Evolutionary conservation across 2,888 invertebrate genomes (phyloP), one percentile per base, ranked within the genome.

Genomic region (Anoncus sp.): DNA sequence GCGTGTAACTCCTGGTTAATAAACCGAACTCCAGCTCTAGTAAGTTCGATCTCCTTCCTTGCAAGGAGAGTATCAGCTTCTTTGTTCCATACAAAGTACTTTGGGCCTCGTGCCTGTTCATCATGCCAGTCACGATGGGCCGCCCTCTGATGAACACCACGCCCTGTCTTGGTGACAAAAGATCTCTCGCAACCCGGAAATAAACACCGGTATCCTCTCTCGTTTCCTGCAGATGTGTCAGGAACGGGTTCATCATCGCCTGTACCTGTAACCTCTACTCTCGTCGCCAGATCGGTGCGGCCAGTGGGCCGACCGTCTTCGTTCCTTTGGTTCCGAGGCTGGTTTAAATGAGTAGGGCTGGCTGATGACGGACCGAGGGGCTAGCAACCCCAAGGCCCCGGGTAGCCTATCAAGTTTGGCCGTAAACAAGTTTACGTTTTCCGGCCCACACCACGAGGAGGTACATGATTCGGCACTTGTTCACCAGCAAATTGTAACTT

Each of bases 81-180:
- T 1, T 45, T n/a, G 5, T 14, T 45, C 45, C 45, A 45, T 6
- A 45, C 2, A 5, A 16, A 3, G 45, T 45, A 45, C 1, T 1
- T 2, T 1, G 14, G 45, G 1, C 2, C n/a, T 2, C 16, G 45
- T 45, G 45, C 45, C 5, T 3, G 38, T 10, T 20, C 27, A 6
- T 75, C 75, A 14, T 69, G 27, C 69, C 60, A 75, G 45, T 75
- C 18, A 18, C 69, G 62, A 18, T 72, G 76, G 1, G 45, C 20
- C 14, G 45, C 9, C 2, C 59, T 35, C 12, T 63, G 51, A 24
- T 77, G 76, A 0, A 72, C 53, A 12, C 66, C 66, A 12, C 51
- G 18, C 6, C 67, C 74, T 14, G 14, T 57, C 0, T 9, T 18
- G 35, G 66, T 60, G 3, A 27, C 7, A 38, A 74, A 66, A 0